Evolutionary conservation across 2,797 vertebrate species (phyloP).

Genomic region (Rhyacichthys aspro): DNA sequence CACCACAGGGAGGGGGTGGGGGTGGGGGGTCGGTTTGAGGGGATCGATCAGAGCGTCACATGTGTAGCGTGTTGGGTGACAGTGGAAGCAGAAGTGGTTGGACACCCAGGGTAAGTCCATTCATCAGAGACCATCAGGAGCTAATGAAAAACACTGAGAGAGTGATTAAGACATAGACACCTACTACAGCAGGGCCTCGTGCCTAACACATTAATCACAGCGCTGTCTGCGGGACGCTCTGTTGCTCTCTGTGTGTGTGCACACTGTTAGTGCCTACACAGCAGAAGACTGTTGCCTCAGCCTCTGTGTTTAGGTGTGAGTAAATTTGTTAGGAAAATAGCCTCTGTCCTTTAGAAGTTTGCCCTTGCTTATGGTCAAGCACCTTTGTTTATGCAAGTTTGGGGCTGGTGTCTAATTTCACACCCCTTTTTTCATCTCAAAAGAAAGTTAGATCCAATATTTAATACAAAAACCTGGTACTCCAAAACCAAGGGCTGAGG

Average conservation of each 20-base stretch:
- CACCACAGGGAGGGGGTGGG: conserved; percentile 3
- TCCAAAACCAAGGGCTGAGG: too few species aligned
- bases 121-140: conserved; percentile 72
- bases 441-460: not conserved
- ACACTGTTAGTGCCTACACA: conserved; percentile 10
- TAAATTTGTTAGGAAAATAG: conserved; percentile 42
- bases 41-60: conserved; percentile 50
- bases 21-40: not conserved
- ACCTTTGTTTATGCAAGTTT: conserved; percentile 39
- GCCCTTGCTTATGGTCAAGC: conserved; percentile 52
- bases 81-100: conserved; percentile 29
- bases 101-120: conserved; percentile 60
- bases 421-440: conserved; percentile 1
- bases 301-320: not conserved
- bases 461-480: too few species aligned
- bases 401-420: not conserved
- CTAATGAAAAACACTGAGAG: conserved; percentile 80
- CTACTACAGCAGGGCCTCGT: conserved; percentile 51
- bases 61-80: conserved; percentile 43
- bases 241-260: conserved; percentile 36
- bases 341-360: conserved; percentile 40
- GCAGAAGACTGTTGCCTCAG: conserved; percentile 6
- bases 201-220: conserved; percentile 76
- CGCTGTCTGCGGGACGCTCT: conserved; percentile 42
- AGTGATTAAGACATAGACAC: conserved; percentile 78